These are phyloP conservation scores for Antigone vipio DNA, from an alignment of 2,113 vertebrate genomes.

Conservation along the genomic window DNA sequence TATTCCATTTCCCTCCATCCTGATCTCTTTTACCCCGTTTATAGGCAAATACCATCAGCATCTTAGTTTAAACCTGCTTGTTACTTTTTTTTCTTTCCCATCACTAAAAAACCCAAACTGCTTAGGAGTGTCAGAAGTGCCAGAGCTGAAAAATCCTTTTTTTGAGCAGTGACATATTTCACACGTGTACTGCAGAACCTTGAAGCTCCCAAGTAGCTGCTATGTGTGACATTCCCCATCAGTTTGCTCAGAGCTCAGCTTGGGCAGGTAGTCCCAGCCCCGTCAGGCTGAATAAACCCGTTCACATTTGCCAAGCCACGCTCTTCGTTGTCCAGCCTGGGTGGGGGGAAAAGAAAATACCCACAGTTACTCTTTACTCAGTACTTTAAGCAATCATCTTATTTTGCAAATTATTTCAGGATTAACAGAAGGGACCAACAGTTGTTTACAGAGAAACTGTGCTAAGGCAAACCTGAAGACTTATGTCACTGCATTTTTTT, in stretches of 20 bases:
- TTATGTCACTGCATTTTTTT: neutral
- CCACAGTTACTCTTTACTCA: neutral
- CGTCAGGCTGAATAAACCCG: neutral
- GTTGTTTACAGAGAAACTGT: neutral
- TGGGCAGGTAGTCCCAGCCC: neutral
- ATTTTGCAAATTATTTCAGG: neutral
- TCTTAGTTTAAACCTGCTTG: neutral
- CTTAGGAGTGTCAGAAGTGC: neutral
- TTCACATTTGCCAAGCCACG: neutral
- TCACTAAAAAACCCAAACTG: neutral
- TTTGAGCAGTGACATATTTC: rapidly evolving
- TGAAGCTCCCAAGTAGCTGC: neutral
- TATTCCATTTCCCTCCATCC: neutral
- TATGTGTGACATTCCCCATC: neutral
- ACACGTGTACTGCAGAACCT: neutral
- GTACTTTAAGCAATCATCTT: neutral
- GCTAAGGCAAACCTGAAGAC: neutral
- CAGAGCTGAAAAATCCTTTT: neutral
- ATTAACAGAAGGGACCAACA: neutral
- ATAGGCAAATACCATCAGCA: neutral
- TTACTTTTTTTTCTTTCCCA: neutral
- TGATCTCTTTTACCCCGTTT: neutral
- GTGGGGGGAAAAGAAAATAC: neutral
- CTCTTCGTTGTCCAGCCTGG: neutral
- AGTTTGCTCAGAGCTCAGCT: neutral